Percentiles rank a stretch among this genome's conserved stretches.
Conservation (phyloP, 1,140 invertebrate genomes). For the Calosoma granatense region DNA sequence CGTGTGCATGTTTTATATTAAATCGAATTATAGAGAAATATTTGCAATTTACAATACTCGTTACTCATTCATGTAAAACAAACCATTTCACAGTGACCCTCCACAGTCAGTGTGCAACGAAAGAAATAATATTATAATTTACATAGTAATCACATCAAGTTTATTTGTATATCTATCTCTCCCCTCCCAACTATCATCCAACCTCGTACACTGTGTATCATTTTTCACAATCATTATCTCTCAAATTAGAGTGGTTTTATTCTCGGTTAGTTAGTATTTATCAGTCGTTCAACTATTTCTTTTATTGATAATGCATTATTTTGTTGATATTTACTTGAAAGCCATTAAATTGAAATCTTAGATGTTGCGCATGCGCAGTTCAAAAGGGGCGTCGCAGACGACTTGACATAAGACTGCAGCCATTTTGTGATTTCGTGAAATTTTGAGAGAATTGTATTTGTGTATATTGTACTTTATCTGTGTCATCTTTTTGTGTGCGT, state of each 20-base stretch:
- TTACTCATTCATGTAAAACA: neutral
- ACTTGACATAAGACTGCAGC: neutral
- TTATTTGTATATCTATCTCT: too few species aligned
- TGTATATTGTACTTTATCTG: neutral
- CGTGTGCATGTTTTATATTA: slow-evolving; percentile 8
- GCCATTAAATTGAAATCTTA: neutral
- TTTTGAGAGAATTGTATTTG: neutral
- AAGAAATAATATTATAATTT: too few species aligned
- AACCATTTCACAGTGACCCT: too few species aligned
- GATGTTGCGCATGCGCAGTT: neutral
- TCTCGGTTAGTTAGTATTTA: too few species aligned
- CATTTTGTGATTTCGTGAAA: neutral
- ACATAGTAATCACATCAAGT: too few species aligned
- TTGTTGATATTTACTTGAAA: neutral
- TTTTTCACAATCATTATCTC: too few species aligned
- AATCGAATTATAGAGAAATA: slow-evolving; percentile 5
- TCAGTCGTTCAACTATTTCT: neutral
- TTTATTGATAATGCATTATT: neutral
- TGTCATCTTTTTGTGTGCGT: slow-evolving; percentile 1
- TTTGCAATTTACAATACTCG: neutral
- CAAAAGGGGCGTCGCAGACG: neutral
- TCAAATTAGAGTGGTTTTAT: too few species aligned
- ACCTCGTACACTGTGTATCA: too few species aligned
- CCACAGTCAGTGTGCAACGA: too few species aligned
- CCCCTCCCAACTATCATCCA: too few species aligned